Base-by-base conservation (phyloP, 2,888 invertebrate genomes). In the Acanthoscelides obtectus region DNA sequence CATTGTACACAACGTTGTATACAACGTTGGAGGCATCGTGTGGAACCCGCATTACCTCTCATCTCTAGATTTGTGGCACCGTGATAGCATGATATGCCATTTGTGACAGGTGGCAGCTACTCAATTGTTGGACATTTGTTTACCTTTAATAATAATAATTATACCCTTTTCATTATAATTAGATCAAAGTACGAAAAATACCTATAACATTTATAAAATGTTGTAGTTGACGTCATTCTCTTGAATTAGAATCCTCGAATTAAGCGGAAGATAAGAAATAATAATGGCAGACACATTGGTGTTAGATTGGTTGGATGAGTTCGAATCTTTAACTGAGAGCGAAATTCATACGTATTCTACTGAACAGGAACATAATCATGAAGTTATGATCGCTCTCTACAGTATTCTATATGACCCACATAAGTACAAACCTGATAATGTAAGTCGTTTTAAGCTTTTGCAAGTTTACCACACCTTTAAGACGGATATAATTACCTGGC, bases 281-380 rank as follows among this genome's bases (percentile, higher is more conserved):
- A 83, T 82, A 79, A 85, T 85, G 85, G 84, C 84, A 71, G 75
- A 85, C 79, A 80, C 83, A 70, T 78, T 95, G 86, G 91, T 95
- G 79, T 88, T 88, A 79, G 95, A 95, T 84, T 95, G 95, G 95
- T 86, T 95, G 78, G 89, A 90, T 79, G 95, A 95, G 83, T 95
- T 92, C 86, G 90, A 91, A 75, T 87, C 90, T 69, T 85, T 94
- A 74, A 92, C 92, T 81, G 90, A 92, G 70, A 89, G 91, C 77
- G 94, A 95, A 84, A 87, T 94, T 74, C 90, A 91, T 81, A 91
- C 93, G 71, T 95, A 94, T 87, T 92, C 93, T 64, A 90, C 89
- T 27, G 92, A 93, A 81, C 91, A 94, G 84, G 92, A 93, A 81
- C 91, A 93, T 79, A 94, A 95, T 84, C 92, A 92, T 83, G 94